Evolutionary conservation across 1,140 invertebrate genomes (phyloP).

Genomic region (Globodera rostochiensis): DNA sequence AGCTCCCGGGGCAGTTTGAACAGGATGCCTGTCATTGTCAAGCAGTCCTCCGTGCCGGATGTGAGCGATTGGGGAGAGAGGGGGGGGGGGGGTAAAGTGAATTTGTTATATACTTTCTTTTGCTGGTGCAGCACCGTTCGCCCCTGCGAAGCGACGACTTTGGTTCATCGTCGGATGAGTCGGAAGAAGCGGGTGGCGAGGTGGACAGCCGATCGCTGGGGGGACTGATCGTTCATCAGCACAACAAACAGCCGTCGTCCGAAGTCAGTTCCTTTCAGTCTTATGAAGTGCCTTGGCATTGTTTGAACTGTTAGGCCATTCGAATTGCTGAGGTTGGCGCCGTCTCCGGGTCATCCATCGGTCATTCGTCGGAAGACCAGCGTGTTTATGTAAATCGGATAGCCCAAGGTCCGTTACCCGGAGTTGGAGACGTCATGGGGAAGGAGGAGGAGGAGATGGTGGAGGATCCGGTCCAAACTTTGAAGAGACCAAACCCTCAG

Average conservation of each 20-base stretch:
- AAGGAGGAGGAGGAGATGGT: constrained; percentile 46
- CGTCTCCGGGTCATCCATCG: constrained; percentile 33
- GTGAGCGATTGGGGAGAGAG: constrained; percentile 33
- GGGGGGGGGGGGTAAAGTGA: neutral
- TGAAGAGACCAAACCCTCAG: constrained; percentile 5
- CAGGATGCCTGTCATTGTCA: constrained; percentile 49
- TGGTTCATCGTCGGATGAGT: constrained; percentile 73
- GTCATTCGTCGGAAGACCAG: neutral
- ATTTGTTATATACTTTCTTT: constrained; percentile 14
- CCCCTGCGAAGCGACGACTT: constrained; percentile 81
- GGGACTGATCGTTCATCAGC: constrained; percentile 75
- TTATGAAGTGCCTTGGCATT: no score
- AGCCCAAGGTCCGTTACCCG: neutral
- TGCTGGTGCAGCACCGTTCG: constrained; percentile 74
- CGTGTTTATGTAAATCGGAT: constrained; percentile 13
- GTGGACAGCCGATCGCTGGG: constrained; percentile 68
- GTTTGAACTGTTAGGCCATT: no score
- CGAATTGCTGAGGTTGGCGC: constrained; percentile 20
- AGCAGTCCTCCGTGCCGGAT: constrained; percentile 56
- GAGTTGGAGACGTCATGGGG: constrained; percentile 13
- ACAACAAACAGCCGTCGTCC: neutral
- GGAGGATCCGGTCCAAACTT: constrained; percentile 23
- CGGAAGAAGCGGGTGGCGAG: constrained; percentile 5
- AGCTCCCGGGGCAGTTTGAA: constrained; percentile 38
- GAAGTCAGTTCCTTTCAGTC: neutral